Base-by-base conservation (phyloP, 30 jellyfish, hydroid and myxozoan species). In the Sanderia malayensis region DNA sequence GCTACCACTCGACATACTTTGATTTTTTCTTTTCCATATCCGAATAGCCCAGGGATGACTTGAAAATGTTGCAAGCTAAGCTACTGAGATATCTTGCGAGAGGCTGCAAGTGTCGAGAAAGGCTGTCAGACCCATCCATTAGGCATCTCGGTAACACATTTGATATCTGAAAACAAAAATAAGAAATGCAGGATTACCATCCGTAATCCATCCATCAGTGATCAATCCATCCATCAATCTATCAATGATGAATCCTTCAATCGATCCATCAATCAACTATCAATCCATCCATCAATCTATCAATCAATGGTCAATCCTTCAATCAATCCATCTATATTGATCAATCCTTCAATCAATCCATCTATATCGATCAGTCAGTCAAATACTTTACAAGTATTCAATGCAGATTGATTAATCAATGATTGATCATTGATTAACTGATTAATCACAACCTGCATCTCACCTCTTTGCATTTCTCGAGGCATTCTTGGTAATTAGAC, bases 21-120 rank as follows among this genome's bases (percentile, higher is more conserved):
- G 93, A 85, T 60, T 80, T 77, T 61, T 64, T 75, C 73, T 73
- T 80, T 28, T 81, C 95, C 31, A 44, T 71, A n/a, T 69, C 85
- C 9, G 90, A 44, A 68, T 90, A 90, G 7, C 97, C 97, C 11
- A 90, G 94, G 0, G 97, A 82, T 0, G 95, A 82, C 63, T 82
- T 83, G 80, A 64, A 83, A 9, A 83, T 55, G 23, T 44, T 74
- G 13, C 87, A 86, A 70, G 95, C 93, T 71, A 90, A 63, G 4
- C 81, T 46, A 63, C 44, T 63, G 20, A 90, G 65, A 63, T 76
- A 90, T 61, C 95, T 53, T 37, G 97, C 93, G 41, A 82, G 76
- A 9, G 88, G 46, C 29, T 67, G 85, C 46, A 90, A 52, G 32
- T 88, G 65, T 15, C 61, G 82, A 7, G 86, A 81, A 44, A 71